Base-by-base conservation (phyloP, 2,888 invertebrate genomes). In the Leucania comma region DNA sequence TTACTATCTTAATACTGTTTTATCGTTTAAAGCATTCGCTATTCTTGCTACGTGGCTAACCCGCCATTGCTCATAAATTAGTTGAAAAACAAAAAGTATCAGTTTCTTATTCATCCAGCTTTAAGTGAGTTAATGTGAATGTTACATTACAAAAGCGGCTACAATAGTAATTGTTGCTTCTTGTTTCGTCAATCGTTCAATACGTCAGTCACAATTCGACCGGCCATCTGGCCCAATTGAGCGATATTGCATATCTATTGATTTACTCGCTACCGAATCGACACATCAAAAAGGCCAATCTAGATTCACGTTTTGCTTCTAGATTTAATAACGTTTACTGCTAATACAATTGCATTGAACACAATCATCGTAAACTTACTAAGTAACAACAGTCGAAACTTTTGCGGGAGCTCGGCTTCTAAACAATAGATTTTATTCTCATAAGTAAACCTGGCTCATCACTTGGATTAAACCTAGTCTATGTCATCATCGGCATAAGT, bases 181-280 rank as follows among this genome's bases (percentile, higher is more conserved):
- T 51, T 22, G 80, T 56, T 77, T 38, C 50, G 56, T 50, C 57
- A 42, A 62, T 72, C 67, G 56, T 71, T 64, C 50, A 56, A 61
- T 59, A 85, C 79, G 84, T 80, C 81, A 83, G 57, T 72, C 68
- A 76, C 75, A 84, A 78, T 76, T 75, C 59, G 62, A 67, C 69
- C 57, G 71, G 67, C 68, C 75, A 84, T 84, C 83, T 80, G 82
- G 73, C 29, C 60, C 86, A 84, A 85, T 87, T 85, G 79, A 81
- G 68, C 68, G 75, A 81, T 83, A 83, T 78, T 81, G 71, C 72
- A 71, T 80, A 78, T 87, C 77, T 83, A 81, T 84, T 80, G 78
- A 87, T 82, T 85, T 82, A 85, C 72, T 63, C 61, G 58, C 68
- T 64, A 26, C 60, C 67, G 65, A 67, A 73, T 80, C 66, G 72